phyloP scores from a whole-genome alignment of 2,888 invertebrate species.

The Crossocerus cetratus region DNA sequence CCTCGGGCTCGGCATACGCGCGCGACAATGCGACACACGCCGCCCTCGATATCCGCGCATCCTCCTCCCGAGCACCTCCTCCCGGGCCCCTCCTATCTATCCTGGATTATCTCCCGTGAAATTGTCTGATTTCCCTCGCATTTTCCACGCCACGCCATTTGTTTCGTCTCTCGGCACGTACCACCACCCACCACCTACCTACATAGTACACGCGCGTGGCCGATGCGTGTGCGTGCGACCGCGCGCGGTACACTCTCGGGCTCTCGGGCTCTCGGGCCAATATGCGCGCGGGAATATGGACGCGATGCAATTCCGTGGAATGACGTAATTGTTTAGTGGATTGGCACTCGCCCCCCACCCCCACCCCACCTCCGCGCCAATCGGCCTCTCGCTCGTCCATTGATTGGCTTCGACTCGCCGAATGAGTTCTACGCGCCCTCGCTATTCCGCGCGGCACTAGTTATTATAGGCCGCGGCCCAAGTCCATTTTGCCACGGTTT shows the following conservation, averaged over 20 bases:
- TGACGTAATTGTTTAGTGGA: constrained; percentile 45
- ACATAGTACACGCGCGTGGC: too few species aligned
- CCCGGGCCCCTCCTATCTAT: constrained; percentile 35
- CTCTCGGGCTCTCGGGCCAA: constrained; percentile 31
- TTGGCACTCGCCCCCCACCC: constrained; percentile 22
- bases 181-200: not conserved
- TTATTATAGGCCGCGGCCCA: too few species aligned
- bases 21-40: not conserved
- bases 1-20: constrained; percentile 12
- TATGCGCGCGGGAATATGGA: constrained; percentile 40
- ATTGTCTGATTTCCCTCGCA: constrained; percentile 70
- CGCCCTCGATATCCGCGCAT: too few species aligned
- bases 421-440: too few species aligned
- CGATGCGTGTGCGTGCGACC: too few species aligned
- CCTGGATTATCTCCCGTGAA: constrained; percentile 65
- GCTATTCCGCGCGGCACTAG: too few species aligned
- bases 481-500: too few species aligned
- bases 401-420: too few species aligned
- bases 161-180: constrained; percentile 50
- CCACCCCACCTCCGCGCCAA: too few species aligned
- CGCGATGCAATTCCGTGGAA: constrained; percentile 40
- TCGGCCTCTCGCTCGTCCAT: too few species aligned
- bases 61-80: too few species aligned
- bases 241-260: too few species aligned
- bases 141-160: constrained; percentile 63